A percentile compares a stretch with the other conserved stretches of the same genome.
phyloP scores from a whole-genome alignment of 2,113 vertebrate species.

The Sceloporus undulatus region DNA sequence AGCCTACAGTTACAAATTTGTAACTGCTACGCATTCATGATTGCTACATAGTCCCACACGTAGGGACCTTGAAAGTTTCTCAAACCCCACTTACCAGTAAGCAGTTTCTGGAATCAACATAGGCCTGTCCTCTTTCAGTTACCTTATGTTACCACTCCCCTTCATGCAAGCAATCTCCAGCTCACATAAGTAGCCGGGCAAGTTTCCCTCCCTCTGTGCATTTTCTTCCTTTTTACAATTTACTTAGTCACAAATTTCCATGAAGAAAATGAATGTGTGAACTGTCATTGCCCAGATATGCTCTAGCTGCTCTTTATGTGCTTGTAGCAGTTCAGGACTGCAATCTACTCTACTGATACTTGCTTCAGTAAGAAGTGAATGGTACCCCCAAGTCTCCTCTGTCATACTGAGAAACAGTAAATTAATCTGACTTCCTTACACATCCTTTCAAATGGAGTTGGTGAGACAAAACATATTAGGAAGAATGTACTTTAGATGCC shows the following conservation, averaged over 20 bases:
- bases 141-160: no score
- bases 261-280: neutral
- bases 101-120: no score
- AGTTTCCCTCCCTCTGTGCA: neutral
- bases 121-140: no score
- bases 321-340: neutral
- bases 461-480: conserved; percentile 25
- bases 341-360: neutral
- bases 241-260: neutral
- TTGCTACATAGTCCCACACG: no score
- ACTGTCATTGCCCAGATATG: neutral
- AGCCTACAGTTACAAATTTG: no score
- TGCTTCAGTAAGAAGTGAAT: conserved; percentile 14
- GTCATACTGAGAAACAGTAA: conserved; percentile 30
- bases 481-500: neutral
- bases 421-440: conserved; percentile 36
- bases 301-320: neutral
- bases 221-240: neutral
- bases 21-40: no score
- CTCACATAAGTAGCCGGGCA: neutral
- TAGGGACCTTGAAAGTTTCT: no score
- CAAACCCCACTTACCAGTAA: no score
- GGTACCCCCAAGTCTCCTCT: conserved; percentile 2
- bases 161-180: no score
- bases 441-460: conserved; percentile 30